Conservation (phyloP, 37 sponge, comb jelly and placozoan species). For the Hexactinellida sp. region DNA sequence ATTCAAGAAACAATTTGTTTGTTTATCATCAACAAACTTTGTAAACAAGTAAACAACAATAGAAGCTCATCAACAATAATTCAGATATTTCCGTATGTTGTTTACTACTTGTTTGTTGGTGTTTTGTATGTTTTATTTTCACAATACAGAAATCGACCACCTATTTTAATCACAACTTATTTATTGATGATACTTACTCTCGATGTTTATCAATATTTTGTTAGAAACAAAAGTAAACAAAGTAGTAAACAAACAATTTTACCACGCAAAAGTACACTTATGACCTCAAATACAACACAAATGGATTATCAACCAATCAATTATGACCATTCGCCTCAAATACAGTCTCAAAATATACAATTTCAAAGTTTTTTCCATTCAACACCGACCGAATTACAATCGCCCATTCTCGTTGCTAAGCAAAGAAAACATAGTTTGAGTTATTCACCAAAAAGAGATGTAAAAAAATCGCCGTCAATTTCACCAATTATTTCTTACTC, state of each 20-base stretch:
- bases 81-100: background rate
- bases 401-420: background rate
- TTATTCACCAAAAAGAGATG: background rate
- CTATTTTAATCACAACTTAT: background rate
- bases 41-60: background rate
- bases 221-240: background rate
- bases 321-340: background rate
- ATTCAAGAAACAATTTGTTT: background rate
- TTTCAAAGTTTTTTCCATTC: conserved; percentile 6
- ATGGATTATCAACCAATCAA: background rate
- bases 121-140: background rate
- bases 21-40: background rate
- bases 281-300: background rate
- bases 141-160: background rate
- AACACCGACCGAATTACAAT: background rate
- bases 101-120: background rate
- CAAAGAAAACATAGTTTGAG: background rate
- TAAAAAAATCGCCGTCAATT: background rate
- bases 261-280: background rate
- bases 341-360: background rate
- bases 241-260: background rate
- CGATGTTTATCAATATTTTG: background rate
- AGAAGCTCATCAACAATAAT: background rate
- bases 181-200: background rate
- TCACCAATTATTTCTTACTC: background rate